Evolutionary conservation across 2,113 vertebrate species (phyloP).

Genomic region (zebrafish (Danio rerio)): GRCz12tu NC_133176.1:1162501-1163000

Average conservation of each 20-base stretch:
- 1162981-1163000: too few relatives aligned
- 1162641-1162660: background rate
- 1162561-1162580: background rate
- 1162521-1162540: too few relatives aligned
- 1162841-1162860: background rate
- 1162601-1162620: background rate
- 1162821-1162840: constrained; percentile 12
- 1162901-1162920: too few relatives aligned
- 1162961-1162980: too few relatives aligned
- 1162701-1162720: background rate
- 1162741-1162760: background rate
- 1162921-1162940: too few relatives aligned
- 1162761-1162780: background rate
- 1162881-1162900: background rate
- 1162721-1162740: background rate
- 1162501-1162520: background rate
- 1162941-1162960: too few relatives aligned
- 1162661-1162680: too few relatives aligned
- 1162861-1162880: constrained; percentile 3
- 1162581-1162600: background rate
- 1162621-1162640: background rate
- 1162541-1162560: too few relatives aligned
- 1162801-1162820: background rate
- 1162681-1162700: background rate
- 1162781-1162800: background rate